phyloP scores from a whole-genome alignment of 2,888 invertebrate species.

The Urechis unicinctus region DNA sequence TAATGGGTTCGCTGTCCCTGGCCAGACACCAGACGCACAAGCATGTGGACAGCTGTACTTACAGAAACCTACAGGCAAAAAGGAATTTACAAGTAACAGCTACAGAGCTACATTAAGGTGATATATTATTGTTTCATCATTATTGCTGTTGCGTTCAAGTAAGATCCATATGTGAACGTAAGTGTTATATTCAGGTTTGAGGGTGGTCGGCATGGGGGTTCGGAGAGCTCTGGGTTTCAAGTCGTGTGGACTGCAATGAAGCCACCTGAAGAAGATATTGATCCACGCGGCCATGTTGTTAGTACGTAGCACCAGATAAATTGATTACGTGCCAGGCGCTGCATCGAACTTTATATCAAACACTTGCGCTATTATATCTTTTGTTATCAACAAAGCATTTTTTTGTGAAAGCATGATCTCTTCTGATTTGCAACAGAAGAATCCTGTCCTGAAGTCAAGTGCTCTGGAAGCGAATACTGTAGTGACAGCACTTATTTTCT shows the following conservation, averaged over 20 bases:
- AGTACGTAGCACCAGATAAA: too few relatives aligned
- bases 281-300: too few relatives aligned
- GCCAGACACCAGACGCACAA: background rate
- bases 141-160: too few relatives aligned
- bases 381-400: background rate
- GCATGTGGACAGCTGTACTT: background rate
- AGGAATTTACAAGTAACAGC: background rate
- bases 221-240: background rate
- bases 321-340: too few relatives aligned
- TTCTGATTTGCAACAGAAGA: slow-evolving; percentile 3
- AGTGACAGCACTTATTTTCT: slow-evolving; percentile 19
- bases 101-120: background rate
- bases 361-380: too few relatives aligned
- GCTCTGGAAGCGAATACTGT: slow-evolving; percentile 29
- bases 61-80: too few relatives aligned
- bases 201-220: background rate
- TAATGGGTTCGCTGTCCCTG: background rate
- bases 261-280: background rate
- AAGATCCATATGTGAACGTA: background rate
- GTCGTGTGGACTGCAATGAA: background rate
- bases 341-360: too few relatives aligned
- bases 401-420: background rate
- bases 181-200: background rate
- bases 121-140: too few relatives aligned
- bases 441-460: slow-evolving; percentile 32